phyloP scores from a whole-genome alignment of 2,888 invertebrate genomes.

The Synergus japonicus region DNA sequence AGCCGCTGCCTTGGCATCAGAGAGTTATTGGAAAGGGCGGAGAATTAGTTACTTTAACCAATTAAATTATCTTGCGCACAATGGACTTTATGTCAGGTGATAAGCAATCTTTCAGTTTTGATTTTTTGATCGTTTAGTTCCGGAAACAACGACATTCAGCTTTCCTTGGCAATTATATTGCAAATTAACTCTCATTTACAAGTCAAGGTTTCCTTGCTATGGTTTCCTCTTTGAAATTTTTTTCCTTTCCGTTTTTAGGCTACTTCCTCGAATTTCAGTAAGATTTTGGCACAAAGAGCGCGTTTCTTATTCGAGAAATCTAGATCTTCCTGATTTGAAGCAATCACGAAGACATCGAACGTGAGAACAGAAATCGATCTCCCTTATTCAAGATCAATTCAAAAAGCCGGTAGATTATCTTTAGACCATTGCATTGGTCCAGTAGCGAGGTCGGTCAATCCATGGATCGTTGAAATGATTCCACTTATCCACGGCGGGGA shows the following conservation, averaged over 20 bases:
- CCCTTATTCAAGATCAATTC: conserved; percentile 5
- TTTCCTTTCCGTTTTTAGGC: not conserved
- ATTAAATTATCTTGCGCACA: conserved; percentile 74
- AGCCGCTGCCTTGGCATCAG: conserved; percentile 69
- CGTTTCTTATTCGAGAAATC: not conserved
- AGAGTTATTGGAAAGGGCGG: conserved; percentile 70
- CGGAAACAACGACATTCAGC: not conserved
- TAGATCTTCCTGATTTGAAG: conserved; percentile 1
- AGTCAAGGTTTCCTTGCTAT: not conserved
- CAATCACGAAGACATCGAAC: not conserved
- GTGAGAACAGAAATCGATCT: conserved; percentile 20
- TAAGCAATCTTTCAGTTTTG: conserved; percentile 46
- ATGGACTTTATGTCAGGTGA: conserved; percentile 70
- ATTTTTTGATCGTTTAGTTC: conserved; percentile 18
- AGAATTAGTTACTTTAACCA: conserved; percentile 77
- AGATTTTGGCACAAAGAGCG: not conserved
- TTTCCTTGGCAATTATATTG: not conserved
- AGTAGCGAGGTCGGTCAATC: conserved; percentile 56
- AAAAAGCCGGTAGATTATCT: conserved; percentile 41
- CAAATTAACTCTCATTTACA: not conserved
- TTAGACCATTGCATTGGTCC: conserved; percentile 55
- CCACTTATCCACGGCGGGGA: conserved; percentile 74
- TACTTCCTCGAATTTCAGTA: not conserved
- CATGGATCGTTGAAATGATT: conserved; percentile 66
- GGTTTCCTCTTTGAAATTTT: not conserved